A percentile compares a stretch with the other conserved stretches of the same genome.
Conservation (phyloP, 2,113 vertebrate genomes). For the Etheostoma cragini region DNA sequence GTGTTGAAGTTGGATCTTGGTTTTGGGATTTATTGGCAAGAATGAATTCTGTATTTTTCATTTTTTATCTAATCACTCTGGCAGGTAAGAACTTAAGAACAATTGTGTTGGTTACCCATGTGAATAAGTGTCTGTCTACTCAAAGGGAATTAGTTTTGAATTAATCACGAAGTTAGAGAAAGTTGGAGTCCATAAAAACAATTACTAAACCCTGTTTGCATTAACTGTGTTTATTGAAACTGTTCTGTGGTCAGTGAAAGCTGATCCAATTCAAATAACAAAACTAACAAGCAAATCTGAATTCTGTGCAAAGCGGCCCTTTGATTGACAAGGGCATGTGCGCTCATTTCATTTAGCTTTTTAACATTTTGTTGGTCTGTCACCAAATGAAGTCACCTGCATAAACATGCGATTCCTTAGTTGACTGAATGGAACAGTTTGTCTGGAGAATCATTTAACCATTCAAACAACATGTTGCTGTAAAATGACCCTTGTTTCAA, state of each 20-base stretch:
- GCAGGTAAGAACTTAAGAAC: conserved; percentile 68
- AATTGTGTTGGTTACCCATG: background rate
- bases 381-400: conserved; percentile 38
- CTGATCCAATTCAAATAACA: conserved; percentile 22
- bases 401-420: conserved; percentile 18
- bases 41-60: conserved; percentile 51
- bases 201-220: background rate
- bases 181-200: background rate
- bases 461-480: conserved; percentile 37
- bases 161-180: background rate
- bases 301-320: conserved; percentile 14
- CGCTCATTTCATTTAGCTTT: conserved; percentile 26
- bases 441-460: conserved; percentile 36
- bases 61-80: conserved; percentile 59
- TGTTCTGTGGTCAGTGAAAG: background rate
- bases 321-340: conserved; percentile 79
- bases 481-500: conserved; percentile 63
- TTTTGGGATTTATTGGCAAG: conserved; percentile 50
- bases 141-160: background rate
- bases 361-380: conserved; percentile 33
- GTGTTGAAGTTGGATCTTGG: conserved; percentile 38
- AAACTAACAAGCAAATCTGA: conserved; percentile 35
- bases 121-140: background rate
- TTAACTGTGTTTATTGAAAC: conserved; percentile 1
- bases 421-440: conserved; percentile 6